Evolutionary conservation across 1,140 invertebrate species (phyloP).

Genomic region (Potamilus streckersoni): DNA sequence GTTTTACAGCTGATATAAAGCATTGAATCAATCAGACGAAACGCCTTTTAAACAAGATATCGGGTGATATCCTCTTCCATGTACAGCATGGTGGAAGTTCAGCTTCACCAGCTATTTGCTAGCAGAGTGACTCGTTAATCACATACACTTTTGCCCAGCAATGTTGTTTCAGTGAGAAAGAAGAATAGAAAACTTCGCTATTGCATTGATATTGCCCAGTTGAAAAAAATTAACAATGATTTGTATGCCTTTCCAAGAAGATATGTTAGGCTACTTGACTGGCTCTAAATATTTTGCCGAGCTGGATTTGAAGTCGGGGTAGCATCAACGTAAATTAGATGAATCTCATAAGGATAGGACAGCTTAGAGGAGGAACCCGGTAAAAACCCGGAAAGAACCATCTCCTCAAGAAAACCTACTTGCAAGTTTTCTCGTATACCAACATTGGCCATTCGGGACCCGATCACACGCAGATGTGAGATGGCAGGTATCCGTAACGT

Average conservation of each 20-base stretch:
- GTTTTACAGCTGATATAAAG: neutral
- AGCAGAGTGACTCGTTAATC: neutral
- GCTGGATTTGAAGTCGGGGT: conserved; percentile 4
- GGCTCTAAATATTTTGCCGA: neutral
- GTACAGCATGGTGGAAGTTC: neutral
- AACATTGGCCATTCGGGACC: too few relatives aligned
- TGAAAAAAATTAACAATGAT: conserved; percentile 3
- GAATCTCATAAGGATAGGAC: too few relatives aligned
- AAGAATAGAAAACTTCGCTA: neutral
- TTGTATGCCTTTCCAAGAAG: conserved; percentile 2
- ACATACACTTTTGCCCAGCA: neutral
- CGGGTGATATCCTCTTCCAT: neutral
- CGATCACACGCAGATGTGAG: too few relatives aligned
- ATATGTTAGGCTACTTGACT: neutral
- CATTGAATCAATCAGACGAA: conserved; percentile 1
- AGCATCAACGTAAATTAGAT: conserved; percentile 1
- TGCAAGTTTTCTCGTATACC: too few relatives aligned
- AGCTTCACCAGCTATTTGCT: conserved; percentile 9
- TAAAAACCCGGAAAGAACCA: too few relatives aligned
- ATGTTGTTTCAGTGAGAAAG: conserved; percentile 6
- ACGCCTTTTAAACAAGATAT: conserved; percentile 10
- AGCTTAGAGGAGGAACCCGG: too few relatives aligned
- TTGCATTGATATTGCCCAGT: neutral
- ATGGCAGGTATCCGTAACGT: too few relatives aligned
- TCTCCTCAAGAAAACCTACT: too few relatives aligned